Evolutionary conservation across 1,140 invertebrate species (phyloP).

Genomic region (Kradibia gibbosae): DNA sequence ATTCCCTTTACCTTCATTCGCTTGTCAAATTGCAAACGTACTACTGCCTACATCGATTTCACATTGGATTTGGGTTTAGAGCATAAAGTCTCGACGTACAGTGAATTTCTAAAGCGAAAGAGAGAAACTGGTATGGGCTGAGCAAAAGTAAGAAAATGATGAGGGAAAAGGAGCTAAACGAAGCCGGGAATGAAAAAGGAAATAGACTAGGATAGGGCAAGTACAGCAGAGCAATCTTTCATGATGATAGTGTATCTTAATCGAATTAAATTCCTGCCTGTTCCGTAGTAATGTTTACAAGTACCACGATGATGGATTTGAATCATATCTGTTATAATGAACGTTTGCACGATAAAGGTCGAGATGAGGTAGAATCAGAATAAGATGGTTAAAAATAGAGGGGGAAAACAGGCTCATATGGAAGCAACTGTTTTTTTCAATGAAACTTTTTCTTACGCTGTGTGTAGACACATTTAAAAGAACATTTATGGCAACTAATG

Average conservation of each 20-base stretch:
- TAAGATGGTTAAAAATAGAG: too few relatives aligned
- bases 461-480: too few relatives aligned
- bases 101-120: slow-evolving; percentile 1
- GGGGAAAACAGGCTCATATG: too few relatives aligned
- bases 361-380: too few relatives aligned
- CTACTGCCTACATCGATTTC: background rate
- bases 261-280: slow-evolving; percentile 57
- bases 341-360: slow-evolving; percentile 4
- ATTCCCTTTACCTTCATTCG: background rate
- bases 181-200: background rate
- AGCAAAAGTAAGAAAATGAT: background rate
- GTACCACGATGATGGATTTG: background rate
- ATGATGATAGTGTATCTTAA: slow-evolving; percentile 56
- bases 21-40: slow-evolving; percentile 2
- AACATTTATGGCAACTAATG: too few relatives aligned
- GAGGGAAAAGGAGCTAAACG: background rate
- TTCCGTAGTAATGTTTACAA: slow-evolving; percentile 29
- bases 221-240: slow-evolving; percentile 30
- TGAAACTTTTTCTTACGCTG: too few relatives aligned
- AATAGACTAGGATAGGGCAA: background rate
- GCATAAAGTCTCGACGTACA: slow-evolving; percentile 20
- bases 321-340: slow-evolving; percentile 2
- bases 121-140: background rate
- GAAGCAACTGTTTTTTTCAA: too few relatives aligned
- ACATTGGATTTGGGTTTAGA: slow-evolving; percentile 23